Conservation (phyloP, 2,888 invertebrate genomes). For the Drosophila stalkeri region DNA sequence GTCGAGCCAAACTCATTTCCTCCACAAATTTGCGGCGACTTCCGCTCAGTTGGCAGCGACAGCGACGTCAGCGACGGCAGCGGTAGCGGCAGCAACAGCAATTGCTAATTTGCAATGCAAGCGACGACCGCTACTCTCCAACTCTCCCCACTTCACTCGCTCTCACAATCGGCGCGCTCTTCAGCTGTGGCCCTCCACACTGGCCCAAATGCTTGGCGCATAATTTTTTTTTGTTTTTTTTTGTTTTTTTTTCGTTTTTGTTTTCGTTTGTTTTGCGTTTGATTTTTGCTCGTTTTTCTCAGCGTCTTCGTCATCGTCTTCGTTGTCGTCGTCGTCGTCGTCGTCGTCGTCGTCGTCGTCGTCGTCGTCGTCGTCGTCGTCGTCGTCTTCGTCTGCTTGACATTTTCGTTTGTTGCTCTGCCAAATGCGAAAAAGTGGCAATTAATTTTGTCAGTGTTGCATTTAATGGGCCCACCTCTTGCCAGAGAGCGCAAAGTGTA, state of each 20-base stretch:
- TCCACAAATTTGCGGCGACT: slow-evolving; percentile 73
- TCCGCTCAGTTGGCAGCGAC: slow-evolving; percentile 59
- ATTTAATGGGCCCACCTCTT: slow-evolving; percentile 68
- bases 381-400: slow-evolving; percentile 54
- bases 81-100: slow-evolving; percentile 52
- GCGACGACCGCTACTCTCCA: slow-evolving; percentile 24
- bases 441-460: slow-evolving; percentile 83
- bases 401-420: slow-evolving; percentile 83
- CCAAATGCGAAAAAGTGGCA: slow-evolving; percentile 82
- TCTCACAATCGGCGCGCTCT: slow-evolving; percentile 3
- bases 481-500: not conserved
- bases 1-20: slow-evolving; percentile 67
- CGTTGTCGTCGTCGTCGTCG: not conserved
- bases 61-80: not conserved
- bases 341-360: not conserved
- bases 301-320: slow-evolving; percentile 10
- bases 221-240: slow-evolving; percentile 37
- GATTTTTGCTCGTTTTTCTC: slow-evolving; percentile 43
- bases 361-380: slow-evolving; percentile 7
- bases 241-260: not conserved
- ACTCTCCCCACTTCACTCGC: not conserved
- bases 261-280: slow-evolving; percentile 14
- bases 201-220: slow-evolving; percentile 42
- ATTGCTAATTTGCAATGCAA: slow-evolving; percentile 75
- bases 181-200: not conserved